Evolutionary conservation across 2,797 vertebrate species (phyloP).

Genomic region (Clamator glandarius): DNA sequence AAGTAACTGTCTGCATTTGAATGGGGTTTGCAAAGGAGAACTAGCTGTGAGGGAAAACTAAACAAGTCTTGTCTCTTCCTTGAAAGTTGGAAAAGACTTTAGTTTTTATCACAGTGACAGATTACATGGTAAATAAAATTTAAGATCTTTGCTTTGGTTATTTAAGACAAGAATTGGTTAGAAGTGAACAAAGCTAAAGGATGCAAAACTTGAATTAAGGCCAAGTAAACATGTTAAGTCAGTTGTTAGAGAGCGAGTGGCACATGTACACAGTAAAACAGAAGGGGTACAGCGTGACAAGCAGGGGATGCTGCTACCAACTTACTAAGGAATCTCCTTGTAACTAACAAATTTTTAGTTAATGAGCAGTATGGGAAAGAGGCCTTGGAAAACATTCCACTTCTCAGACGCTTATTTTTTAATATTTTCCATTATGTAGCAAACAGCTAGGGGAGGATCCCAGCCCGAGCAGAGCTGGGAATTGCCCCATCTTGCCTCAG

Average conservation of each 20-base stretch:
- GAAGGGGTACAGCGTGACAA: rapidly evolving
- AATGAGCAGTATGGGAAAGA: neutral
- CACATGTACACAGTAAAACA: neutral
- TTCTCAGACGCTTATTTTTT: neutral
- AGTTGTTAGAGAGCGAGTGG: neutral
- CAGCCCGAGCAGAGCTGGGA: neutral
- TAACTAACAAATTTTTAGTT: neutral
- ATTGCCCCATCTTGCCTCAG: neutral
- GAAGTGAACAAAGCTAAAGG: slow-evolving; percentile 47
- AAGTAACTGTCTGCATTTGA: slow-evolving; percentile 60
- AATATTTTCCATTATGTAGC: neutral
- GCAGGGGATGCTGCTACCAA: neutral
- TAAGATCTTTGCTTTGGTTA: slow-evolving; percentile 43
- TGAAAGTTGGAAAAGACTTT: slow-evolving; percentile 35
- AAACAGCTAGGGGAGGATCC: neutral
- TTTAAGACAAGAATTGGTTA: slow-evolving; percentile 3
- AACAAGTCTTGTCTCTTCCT: slow-evolving; percentile 36
- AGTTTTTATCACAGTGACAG: slow-evolving; percentile 36
- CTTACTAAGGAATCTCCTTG: neutral
- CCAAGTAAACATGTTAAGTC: neutral
- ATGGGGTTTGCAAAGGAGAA: slow-evolving; percentile 58
- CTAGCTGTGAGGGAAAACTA: slow-evolving; percentile 11
- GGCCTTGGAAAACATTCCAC: neutral
- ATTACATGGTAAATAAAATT: slow-evolving; percentile 52
- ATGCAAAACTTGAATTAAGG: slow-evolving; percentile 22